Conservation (phyloP, 92 coral and sea anemone species). For the Zoanthus solanderi region DNA sequence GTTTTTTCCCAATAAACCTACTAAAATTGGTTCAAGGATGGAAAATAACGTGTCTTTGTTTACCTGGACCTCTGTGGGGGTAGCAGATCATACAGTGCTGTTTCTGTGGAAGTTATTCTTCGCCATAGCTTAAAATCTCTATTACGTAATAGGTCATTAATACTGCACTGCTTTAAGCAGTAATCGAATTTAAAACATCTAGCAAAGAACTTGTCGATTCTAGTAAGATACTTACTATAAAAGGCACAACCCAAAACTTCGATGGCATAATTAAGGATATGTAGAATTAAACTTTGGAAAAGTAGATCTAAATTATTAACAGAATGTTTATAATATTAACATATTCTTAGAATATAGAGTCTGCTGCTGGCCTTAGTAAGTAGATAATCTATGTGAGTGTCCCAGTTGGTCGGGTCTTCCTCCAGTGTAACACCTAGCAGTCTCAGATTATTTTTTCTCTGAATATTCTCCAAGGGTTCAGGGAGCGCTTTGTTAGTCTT, state of each 20-base stretch:
- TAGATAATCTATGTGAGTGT: conserved; percentile 47
- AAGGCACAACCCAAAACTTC: conserved; percentile 15
- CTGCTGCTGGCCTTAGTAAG: conserved; percentile 51
- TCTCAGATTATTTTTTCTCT: background rate
- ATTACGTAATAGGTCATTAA: conserved; percentile 23
- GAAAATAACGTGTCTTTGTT: too few relatives aligned
- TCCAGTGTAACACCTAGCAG: background rate
- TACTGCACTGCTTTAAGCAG: conserved; percentile 31
- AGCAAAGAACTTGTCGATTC: conserved; percentile 34
- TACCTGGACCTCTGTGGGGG: too few relatives aligned
- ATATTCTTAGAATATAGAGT: conserved; percentile 43
- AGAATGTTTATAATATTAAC: conserved; percentile 46
- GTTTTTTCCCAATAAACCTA: too few relatives aligned
- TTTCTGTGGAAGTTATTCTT: conserved; percentile 51
- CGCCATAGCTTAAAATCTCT: conserved; percentile 51
- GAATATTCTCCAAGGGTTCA: background rate
- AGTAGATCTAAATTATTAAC: conserved; percentile 34
- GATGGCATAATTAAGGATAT: conserved; percentile 28
- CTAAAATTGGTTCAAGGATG: too few relatives aligned
- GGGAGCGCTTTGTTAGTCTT: conserved; percentile 34
- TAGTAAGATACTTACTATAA: conserved; percentile 27
- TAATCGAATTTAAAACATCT: conserved; percentile 18
- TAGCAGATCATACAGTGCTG: conserved; percentile 1
- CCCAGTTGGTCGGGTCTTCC: conserved; percentile 32
- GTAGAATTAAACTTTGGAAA: conserved; percentile 43